A percentile compares a stretch with the other conserved stretches of the same genome.
These are phyloP conservation scores for Lepus oiostolus DNA, from an alignment of 2,797 vertebrate genomes.

Conservation along the genomic window DNA sequence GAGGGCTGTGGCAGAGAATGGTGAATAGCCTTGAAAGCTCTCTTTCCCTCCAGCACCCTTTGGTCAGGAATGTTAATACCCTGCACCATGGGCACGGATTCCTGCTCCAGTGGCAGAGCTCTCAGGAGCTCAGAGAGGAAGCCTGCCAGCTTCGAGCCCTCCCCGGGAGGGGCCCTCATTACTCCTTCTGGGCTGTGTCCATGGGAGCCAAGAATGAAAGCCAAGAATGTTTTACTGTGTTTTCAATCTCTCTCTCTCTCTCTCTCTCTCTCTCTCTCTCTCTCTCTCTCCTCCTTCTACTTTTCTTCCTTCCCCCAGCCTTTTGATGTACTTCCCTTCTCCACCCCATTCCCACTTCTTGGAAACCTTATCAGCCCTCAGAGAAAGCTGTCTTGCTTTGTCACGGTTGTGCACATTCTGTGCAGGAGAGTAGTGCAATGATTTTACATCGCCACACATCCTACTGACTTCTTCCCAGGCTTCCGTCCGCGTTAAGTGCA, in stretches of 20 bases:
- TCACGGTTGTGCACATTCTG: background rate
- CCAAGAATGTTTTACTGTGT: background rate
- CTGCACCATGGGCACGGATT: background rate
- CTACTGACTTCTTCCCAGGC: too few relatives aligned
- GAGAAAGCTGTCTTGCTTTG: background rate
- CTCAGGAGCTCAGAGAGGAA: background rate
- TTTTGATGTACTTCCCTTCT: background rate
- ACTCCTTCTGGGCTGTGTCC: conserved; percentile 44
- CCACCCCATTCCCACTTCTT: background rate
- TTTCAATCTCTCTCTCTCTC: background rate
- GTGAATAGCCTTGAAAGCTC: background rate
- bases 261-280: background rate
- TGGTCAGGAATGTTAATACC: conserved; percentile 40
- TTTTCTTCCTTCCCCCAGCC: background rate
- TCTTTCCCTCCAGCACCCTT: background rate
- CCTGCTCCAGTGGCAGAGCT: background rate
- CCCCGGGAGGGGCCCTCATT: background rate
- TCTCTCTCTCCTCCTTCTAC: background rate
- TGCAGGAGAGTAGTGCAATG: background rate
- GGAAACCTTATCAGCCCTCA: background rate
- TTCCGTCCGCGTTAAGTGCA: background rate
- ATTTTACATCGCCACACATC: background rate
- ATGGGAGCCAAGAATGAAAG: conserved; percentile 70
- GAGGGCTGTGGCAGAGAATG: background rate
- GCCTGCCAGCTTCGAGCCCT: conserved; percentile 1